Conservation (phyloP, 2,113 vertebrate genomes). For the Cinclus cinclus region DNA sequence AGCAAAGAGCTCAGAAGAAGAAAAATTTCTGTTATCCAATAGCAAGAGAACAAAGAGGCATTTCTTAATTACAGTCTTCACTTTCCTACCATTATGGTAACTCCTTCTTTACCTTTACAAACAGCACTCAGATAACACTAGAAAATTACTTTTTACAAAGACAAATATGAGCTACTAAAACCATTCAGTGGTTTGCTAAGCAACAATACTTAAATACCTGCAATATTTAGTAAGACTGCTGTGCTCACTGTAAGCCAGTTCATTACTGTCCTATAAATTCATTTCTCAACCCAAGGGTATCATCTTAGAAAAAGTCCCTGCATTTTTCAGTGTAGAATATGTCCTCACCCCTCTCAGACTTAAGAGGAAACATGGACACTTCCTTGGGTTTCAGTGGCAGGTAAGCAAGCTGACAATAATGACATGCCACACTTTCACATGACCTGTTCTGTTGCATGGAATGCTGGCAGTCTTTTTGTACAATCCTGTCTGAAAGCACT, state of each 20-base stretch:
- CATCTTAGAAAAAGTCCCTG: neutral
- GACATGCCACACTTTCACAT: accelerated
- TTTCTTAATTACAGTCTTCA: neutral
- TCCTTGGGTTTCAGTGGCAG: neutral
- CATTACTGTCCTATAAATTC: neutral
- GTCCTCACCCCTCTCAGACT: neutral
- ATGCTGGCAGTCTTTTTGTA: neutral
- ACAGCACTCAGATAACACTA: neutral
- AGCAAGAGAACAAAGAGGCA: neutral
- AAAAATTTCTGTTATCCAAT: neutral
- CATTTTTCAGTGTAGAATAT: neutral
- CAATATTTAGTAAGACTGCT: neutral
- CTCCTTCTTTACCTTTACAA: neutral
- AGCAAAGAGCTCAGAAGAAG: neutral
- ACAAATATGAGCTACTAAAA: neutral
- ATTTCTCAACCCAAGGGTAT: neutral
- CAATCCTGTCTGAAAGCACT: neutral
- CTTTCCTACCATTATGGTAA: neutral
- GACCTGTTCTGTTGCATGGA: neutral
- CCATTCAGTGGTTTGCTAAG: neutral
- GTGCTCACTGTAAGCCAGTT: neutral
- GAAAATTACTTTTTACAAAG: neutral
- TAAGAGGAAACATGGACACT: neutral
- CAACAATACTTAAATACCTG: neutral
- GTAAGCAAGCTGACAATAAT: neutral